phyloP scores from a whole-genome alignment of 2,113 vertebrate species.

The Blennius ocellaris region DNA sequence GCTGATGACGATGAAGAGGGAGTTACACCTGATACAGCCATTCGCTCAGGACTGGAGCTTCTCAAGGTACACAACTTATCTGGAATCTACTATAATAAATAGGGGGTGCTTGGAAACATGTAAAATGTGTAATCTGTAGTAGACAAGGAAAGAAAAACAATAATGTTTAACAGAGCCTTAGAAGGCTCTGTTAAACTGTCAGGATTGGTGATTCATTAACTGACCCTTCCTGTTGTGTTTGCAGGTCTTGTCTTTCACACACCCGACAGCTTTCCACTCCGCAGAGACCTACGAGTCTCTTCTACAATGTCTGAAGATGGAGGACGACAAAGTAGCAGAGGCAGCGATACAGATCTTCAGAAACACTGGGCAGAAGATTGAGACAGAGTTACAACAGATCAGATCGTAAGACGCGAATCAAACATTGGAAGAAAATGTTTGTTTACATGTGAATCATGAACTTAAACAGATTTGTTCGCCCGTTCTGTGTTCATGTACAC shows the following conservation, averaged over 20 bases:
- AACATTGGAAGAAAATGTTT: no score
- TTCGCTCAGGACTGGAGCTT: conserved; percentile 96
- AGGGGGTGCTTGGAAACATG: not conserved
- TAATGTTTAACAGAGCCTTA: not conserved
- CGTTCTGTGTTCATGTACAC: no score
- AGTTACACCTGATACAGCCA: conserved; percentile 97
- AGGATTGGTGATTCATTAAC: no score
- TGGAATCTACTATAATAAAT: not conserved
- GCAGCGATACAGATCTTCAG: conserved; percentile 99
- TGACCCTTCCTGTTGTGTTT: not conserved
- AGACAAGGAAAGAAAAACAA: not conserved
- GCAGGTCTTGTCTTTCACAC: conserved; percentile 98
- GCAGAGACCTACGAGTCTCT: conserved; percentile 98
- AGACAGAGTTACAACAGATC: conserved; percentile 96
- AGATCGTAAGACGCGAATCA: conserved; percentile 87
- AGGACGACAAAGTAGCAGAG: conserved; percentile 98
- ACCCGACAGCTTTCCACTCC: conserved; percentile 98
- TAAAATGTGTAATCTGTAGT: not conserved
- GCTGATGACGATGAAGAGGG: conserved; percentile 99
- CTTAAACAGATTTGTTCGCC: not conserved
- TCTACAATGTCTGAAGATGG: conserved; percentile 99
- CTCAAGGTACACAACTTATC: conserved; percentile 85
- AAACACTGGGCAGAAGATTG: conserved; percentile 98
- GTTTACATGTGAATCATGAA: not conserved
- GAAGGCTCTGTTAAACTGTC: not conserved